Percentiles rank a stretch among this genome's conserved stretches.
These are phyloP conservation scores for Fregetta grallaria DNA, from an alignment of 2,113 vertebrate species.

Conservation along the genomic window DNA sequence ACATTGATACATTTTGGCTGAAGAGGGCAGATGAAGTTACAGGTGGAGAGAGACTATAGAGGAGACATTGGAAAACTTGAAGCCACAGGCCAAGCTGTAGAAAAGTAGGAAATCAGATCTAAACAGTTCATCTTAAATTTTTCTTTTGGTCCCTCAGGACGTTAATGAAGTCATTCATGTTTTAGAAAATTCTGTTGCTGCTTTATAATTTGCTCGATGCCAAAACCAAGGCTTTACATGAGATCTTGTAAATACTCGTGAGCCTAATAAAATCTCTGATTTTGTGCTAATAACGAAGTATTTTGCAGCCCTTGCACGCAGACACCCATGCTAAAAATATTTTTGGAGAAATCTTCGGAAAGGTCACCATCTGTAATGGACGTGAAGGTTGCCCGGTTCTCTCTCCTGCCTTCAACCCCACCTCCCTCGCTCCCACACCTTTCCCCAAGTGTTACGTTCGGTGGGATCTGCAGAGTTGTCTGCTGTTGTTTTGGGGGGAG, in stretches of 20 bases:
- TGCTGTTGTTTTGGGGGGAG: rapidly evolving
- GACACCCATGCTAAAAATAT: not conserved
- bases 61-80: not conserved
- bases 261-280: not conserved
- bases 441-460: not conserved
- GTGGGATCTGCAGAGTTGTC: not conserved
- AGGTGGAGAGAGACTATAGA: not conserved
- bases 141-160: not conserved
- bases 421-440: not conserved
- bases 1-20: not conserved
- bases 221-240: not conserved
- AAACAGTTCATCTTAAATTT: not conserved
- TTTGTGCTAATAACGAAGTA: not conserved
- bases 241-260: not conserved
- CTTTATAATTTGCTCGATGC: not conserved
- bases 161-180: not conserved
- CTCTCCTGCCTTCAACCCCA: not conserved
- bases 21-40: not conserved
- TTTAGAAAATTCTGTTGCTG: not conserved
- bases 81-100: not conserved
- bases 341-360: rapidly evolving
- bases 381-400: not conserved
- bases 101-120: not conserved
- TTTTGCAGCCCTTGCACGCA: not conserved
- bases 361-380: not conserved